Evolutionary conservation across 1,140 invertebrate genomes (phyloP).

Genomic region (Euwallacea fornicatus): DNA sequence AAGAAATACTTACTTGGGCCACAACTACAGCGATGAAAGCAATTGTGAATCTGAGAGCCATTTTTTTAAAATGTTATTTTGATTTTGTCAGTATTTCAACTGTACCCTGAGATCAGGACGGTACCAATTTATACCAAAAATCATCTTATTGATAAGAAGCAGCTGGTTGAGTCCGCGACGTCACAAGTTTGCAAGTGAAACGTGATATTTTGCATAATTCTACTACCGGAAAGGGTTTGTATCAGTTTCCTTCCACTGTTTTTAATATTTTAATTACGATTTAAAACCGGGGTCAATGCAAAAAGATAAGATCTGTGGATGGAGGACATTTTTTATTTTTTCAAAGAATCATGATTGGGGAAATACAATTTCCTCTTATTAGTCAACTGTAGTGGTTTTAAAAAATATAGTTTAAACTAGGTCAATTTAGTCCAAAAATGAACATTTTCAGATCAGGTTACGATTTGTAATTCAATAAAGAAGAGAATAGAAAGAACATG

Average conservation of each 20-base stretch:
- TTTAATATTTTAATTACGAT: too few species aligned
- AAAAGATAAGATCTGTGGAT: too few species aligned
- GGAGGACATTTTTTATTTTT: too few species aligned
- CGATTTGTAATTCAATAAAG: too few species aligned
- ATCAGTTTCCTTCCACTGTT: not conserved
- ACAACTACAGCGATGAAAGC: not conserved
- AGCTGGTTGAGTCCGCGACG: not conserved
- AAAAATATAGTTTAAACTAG: too few species aligned
- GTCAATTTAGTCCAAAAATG: too few species aligned
- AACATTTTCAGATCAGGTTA: too few species aligned
- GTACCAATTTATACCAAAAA: not conserved
- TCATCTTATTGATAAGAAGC: not conserved
- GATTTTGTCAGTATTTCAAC: slow-evolving; percentile 16
- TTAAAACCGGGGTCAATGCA: too few species aligned
- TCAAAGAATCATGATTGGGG: too few species aligned
- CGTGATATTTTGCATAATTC: slow-evolving; percentile 1
- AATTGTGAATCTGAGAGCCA: slow-evolving; percentile 26
- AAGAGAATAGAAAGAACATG: too few species aligned
- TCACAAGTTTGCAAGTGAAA: not conserved
- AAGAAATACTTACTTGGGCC: slow-evolving; percentile 11
- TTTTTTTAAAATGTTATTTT: slow-evolving; percentile 21
- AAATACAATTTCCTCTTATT: too few species aligned
- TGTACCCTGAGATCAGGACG: not conserved
- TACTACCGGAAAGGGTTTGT: not conserved
- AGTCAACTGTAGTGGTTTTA: too few species aligned